These are phyloP conservation scores for Stomatorhinus ivindoensis DNA, from an alignment of 2,113 vertebrate genomes.

Conservation along the genomic window DNA sequence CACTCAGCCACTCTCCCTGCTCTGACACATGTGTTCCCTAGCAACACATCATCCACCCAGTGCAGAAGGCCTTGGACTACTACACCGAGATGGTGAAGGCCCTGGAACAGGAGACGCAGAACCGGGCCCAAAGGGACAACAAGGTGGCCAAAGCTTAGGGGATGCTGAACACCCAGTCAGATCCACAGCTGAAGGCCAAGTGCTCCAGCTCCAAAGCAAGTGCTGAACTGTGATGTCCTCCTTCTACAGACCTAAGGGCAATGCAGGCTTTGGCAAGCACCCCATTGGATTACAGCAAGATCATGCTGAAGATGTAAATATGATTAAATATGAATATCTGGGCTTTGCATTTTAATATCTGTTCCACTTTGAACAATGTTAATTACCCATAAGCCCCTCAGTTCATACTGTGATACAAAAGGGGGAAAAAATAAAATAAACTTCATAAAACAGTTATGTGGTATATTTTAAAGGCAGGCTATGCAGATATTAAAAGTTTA, in stretches of 20 bases:
- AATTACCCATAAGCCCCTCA: neutral
- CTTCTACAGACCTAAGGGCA: neutral
- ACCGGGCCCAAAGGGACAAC: conserved; percentile 43
- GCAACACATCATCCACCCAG: conserved; percentile 64
- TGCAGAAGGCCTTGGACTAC: conserved; percentile 65
- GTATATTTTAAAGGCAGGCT: neutral
- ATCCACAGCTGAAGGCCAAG: neutral
- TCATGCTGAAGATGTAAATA: neutral
- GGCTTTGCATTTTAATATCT: neutral
- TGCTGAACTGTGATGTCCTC: neutral
- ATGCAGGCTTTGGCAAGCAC: neutral
- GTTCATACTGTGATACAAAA: neutral
- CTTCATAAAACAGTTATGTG: neutral
- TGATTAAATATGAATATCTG: neutral
- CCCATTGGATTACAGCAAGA: neutral
- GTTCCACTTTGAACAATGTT: neutral
- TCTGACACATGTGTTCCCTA: conserved; percentile 28
- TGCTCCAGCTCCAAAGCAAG: neutral
- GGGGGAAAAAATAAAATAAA: neutral
- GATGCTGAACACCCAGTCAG: neutral
- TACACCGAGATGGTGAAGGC: conserved; percentile 71
- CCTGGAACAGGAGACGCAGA: conserved; percentile 56
- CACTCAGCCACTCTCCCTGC: neutral
- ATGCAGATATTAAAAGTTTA: neutral
- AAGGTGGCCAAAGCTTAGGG: conserved; percentile 43